Conservation (phyloP, 2,797 vertebrate species). For the Lacerta agilis region DNA sequence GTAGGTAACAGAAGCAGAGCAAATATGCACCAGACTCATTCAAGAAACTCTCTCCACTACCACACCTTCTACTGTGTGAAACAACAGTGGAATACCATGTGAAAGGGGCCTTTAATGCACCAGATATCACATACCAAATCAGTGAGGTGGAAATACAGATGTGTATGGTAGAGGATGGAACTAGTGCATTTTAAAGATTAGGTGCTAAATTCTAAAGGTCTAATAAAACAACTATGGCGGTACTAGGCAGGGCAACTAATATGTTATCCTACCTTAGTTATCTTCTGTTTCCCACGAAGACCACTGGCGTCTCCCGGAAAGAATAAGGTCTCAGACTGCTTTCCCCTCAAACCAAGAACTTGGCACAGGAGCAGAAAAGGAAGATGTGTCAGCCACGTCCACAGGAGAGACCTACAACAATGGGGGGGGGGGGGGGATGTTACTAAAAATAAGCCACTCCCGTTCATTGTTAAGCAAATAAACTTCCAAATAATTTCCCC, state of each 20-base stretch:
- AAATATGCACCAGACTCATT: neutral
- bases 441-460: too few species aligned
- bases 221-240: neutral
- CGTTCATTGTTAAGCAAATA: too few species aligned
- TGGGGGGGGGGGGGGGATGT: too few species aligned
- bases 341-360: neutral
- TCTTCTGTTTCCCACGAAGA: neutral
- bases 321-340: neutral
- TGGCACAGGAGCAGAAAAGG: neutral
- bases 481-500: too few species aligned
- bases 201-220: neutral
- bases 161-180: neutral
- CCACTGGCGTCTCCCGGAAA: neutral
- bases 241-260: too few species aligned
- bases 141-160: neutral
- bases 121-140: too few species aligned
- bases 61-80: neutral
- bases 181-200: neutral
- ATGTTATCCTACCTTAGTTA: neutral
- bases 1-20: neutral
- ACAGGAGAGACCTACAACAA: neutral
- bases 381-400: too few species aligned
- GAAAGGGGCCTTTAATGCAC: too few species aligned
- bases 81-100: neutral
- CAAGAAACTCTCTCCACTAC: neutral